Evolutionary conservation across 2,797 vertebrate genomes (phyloP).

Genomic region (Darevskia mixta): DNA sequence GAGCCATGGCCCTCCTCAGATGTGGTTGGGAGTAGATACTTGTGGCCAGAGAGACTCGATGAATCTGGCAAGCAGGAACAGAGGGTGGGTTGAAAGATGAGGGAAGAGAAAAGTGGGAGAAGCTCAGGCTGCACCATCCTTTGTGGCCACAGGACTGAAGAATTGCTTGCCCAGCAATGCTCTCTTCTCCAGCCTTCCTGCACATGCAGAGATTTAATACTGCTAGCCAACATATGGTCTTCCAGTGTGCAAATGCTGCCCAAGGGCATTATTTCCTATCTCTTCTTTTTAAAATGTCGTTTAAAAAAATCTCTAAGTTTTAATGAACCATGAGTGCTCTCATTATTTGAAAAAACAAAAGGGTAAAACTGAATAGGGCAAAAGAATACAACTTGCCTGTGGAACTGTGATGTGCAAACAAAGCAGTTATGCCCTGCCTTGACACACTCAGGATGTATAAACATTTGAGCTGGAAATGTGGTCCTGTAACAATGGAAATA

Average conservation of each 20-base stretch:
- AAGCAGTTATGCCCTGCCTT: conserved; percentile 5
- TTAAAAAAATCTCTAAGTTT: background rate
- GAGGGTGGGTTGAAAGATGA: too few species aligned
- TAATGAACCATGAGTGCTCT: background rate
- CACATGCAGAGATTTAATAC: background rate
- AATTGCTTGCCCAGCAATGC: too few species aligned
- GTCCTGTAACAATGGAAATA: conserved; percentile 3
- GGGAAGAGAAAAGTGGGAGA: too few species aligned
- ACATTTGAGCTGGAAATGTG: conserved; percentile 13
- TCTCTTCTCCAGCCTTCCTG: too few species aligned
- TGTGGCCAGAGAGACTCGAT: too few species aligned
- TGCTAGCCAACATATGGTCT: background rate
- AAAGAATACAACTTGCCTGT: background rate
- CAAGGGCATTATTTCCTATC: background rate
- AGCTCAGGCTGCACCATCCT: too few species aligned
- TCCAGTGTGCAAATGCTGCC: background rate
- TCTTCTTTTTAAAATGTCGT: background rate
- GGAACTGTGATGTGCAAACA: conserved; percentile 7
- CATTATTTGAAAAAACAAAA: background rate
- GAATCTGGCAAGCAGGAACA: too few species aligned
- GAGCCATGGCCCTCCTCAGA: too few species aligned
- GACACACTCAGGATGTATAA: conserved; percentile 7
- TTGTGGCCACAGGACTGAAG: too few species aligned
- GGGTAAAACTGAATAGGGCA: background rate
- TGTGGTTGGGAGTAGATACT: too few species aligned